Conservation (phyloP, 2,797 vertebrate genomes). For the Sebastes taczanowskii region DNA sequence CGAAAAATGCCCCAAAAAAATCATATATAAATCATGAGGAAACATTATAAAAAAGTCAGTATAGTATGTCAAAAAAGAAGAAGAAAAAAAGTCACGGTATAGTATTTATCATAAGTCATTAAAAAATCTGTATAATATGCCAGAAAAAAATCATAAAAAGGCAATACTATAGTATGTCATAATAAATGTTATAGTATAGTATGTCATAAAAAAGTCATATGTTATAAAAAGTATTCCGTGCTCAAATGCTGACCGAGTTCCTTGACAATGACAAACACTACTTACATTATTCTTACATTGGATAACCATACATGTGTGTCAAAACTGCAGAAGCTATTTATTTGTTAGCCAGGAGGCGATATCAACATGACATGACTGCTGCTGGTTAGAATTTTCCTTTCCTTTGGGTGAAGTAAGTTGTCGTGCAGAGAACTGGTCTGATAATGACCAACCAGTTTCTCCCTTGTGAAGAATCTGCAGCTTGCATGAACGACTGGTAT, state of each 20-base stretch:
- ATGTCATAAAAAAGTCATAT: no score
- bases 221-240: no score
- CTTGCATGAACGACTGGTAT: neutral
- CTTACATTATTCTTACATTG: neutral
- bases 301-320: neutral
- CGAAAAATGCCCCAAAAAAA: no score
- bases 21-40: no score
- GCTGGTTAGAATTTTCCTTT: neutral
- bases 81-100: no score
- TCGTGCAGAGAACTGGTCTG: neutral
- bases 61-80: no score
- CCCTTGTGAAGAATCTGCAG: neutral
- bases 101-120: no score
- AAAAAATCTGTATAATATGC: no score
- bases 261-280: neutral
- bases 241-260: neutral
- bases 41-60: no score
- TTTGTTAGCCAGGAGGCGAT: constrained; percentile 20
- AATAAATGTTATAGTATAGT: no score
- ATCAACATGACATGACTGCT: neutral
- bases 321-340: neutral
- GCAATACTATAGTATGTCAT: no score
- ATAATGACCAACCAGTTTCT: neutral
- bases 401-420: neutral
- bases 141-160: no score